Evolutionary conservation across 2,888 invertebrate genomes (phyloP), one percentile per base, ranked within the genome.

Genomic region (Artemia sinica): DNA sequence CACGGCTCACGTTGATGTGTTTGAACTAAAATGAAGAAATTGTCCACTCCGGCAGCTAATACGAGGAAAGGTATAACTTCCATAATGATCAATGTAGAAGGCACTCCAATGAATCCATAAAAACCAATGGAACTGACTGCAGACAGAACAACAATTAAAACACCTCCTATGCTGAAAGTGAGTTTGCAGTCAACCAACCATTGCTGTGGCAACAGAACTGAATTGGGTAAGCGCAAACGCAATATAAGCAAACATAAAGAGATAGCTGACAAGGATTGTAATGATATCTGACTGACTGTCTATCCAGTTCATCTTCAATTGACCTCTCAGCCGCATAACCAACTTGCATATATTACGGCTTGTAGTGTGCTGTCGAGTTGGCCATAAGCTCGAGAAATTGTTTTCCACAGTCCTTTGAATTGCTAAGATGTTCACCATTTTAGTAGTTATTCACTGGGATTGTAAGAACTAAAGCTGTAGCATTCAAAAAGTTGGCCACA

Each of bases 21-120:
- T 74, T 83, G 82, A 67, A 98, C 96, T 69, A 98, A 82, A 74
- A 98, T 95, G 79, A 98, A 99, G 76, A 99, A 95, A 77, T 98
- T 98, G 80, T 98, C 97, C 0, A 98, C 96, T 2, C 98, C 98
- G 2, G 98, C 96, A 5, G 97, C 96, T 73, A 98, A 80, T 49
- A 97, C 96, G 69, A 99, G 81, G 82, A 99, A 99, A 0, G 98
- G 98, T 72, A 97, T 93, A 6, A 98, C 78, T 81, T 98, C 97
- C 65, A 97, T 89, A 74, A 97, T 96, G 76, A 98, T 97, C 69
- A 98, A 81, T 0, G 97, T 96, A 0, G 95, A 94, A 1, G 94
- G 86, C 8, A 94, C 81, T 10, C 91, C 91, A 68, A 86, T 79
- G 79, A 87, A 94, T 1, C 93, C 94, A 79, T 92, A 97, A 69